phyloP scores from a whole-genome alignment of 2,888 invertebrate species.

The Lordiphosa andalusiaca region DNA sequence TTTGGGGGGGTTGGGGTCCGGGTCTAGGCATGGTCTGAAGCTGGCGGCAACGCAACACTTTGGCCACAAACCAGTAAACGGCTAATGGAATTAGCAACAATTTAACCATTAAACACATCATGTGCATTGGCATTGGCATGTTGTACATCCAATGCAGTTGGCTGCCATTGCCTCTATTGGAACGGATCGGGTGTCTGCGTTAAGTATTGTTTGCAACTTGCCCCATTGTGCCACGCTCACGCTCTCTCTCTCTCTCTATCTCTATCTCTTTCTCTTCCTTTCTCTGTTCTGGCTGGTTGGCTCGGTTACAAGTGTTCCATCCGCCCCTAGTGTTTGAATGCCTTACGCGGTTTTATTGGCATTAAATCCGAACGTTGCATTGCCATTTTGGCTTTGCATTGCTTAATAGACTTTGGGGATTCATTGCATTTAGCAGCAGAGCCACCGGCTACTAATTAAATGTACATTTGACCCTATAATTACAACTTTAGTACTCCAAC shows the following conservation, averaged over 20 bases:
- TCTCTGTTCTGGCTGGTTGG: conserved; percentile 44
- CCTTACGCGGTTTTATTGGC: conserved; percentile 60
- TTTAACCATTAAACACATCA: conserved; percentile 75
- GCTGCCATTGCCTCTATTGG: conserved; percentile 6
- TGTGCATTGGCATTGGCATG: conserved; percentile 72
- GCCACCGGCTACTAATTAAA: conserved; percentile 54
- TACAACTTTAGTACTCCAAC: conserved; percentile 24
- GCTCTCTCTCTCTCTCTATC: too few relatives aligned
- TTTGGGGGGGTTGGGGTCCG: too few relatives aligned
- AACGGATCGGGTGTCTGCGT: conserved; percentile 5
- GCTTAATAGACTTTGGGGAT: conserved; percentile 67
- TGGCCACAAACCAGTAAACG: conserved; percentile 59
- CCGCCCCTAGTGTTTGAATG: conserved; percentile 9
- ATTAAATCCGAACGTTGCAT: conserved; percentile 46
- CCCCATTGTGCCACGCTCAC: background rate
- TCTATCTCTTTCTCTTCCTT: background rate
- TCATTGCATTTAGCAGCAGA: conserved; percentile 44
- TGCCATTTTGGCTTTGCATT: conserved; percentile 59
- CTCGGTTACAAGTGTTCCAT: conserved; percentile 34
- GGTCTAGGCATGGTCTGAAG: conserved; percentile 5
- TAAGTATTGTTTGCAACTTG: conserved; percentile 27
- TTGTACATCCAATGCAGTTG: conserved; percentile 43
- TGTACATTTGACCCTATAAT: conserved; percentile 36
- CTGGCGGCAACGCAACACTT: conserved; percentile 55
- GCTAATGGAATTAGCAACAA: conserved; percentile 75